Conservation (phyloP, 2,797 vertebrate genomes). For the Tapirus indicus region DNA sequence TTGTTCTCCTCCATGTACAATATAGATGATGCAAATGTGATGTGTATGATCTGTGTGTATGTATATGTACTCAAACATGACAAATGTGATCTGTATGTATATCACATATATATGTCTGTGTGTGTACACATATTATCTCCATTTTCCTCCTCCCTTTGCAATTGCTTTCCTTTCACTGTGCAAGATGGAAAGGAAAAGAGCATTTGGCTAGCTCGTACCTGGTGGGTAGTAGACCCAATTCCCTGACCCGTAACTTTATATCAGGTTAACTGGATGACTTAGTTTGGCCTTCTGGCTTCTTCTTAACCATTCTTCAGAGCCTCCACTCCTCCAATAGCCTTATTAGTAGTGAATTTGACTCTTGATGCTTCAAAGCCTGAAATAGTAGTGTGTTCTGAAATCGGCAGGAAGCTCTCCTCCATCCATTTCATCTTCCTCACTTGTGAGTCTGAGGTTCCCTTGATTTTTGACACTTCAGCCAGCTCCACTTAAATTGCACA, state of each 20-base stretch:
- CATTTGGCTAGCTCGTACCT: not conserved
- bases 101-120: fast-evolving
- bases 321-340: not conserved
- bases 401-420: not conserved
- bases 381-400: no score
- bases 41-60: fast-evolving
- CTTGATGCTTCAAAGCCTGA: not conserved
- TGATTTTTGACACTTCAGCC: not conserved
- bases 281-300: not conserved
- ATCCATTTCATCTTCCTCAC: no score
- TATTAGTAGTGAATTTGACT: not conserved
- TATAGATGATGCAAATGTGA: no score
- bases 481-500: not conserved
- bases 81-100: not conserved
- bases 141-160: not conserved
- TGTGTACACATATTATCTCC: not conserved
- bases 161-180: not conserved
- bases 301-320: not conserved
- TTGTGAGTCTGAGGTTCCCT: not conserved
- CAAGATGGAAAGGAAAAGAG: not conserved
- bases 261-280: not conserved
- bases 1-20: not conserved
- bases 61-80: fast-evolving
- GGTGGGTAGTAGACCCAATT: not conserved
- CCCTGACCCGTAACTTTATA: not conserved